Evolutionary conservation across 2,888 invertebrate genomes (phyloP).

Genomic region (Cyaniris semiargus): DNA sequence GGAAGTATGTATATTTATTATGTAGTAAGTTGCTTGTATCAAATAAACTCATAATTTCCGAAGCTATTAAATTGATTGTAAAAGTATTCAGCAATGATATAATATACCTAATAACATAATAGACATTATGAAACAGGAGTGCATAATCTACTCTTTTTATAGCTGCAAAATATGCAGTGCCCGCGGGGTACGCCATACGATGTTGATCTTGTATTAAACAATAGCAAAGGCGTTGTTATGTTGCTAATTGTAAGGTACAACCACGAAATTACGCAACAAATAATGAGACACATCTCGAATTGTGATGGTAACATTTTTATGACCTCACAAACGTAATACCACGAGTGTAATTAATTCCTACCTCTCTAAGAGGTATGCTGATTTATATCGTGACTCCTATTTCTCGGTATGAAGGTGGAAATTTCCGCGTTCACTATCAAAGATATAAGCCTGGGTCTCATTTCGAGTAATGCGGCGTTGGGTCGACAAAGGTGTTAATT

Average conservation of each 20-base stretch:
- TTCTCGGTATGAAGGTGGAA: conserved; percentile 24
- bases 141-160: no score
- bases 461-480: conserved; percentile 45
- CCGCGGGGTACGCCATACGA: no score
- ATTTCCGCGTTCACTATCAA: background rate
- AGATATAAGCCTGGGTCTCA: conserved; percentile 34
- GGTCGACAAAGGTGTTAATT: conserved; percentile 51
- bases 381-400: conserved; percentile 36
- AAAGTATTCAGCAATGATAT: no score
- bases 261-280: background rate
- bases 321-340: conserved; percentile 36
- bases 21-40: no score
- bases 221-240: no score
- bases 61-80: no score
- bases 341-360: conserved; percentile 45
- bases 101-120: no score
- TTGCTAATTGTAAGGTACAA: background rate
- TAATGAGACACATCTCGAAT: conserved; percentile 37
- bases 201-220: no score
- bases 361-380: conserved; percentile 39
- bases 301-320: conserved; percentile 36
- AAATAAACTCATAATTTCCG: no score
- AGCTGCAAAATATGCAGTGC: no score
- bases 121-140: no score
- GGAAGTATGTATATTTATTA: no score